Percentiles rank a stretch among this genome's conserved stretches.
Evolutionary conservation across 2,888 invertebrate genomes (phyloP).

Genomic region (Chloromyia formosa): DNA sequence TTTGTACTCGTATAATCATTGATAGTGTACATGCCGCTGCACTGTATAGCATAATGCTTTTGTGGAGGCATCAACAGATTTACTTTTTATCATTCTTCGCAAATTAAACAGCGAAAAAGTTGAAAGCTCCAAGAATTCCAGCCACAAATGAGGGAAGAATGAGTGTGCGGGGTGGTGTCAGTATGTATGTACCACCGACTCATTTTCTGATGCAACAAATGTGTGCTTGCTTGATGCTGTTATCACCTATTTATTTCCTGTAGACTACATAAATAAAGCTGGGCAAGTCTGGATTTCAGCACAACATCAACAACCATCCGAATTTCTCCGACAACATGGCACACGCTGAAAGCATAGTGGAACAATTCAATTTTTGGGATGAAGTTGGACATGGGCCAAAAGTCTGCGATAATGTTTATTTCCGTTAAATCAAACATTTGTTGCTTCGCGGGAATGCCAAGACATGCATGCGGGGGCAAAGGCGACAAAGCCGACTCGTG

Average conservation of each 20-base stretch:
- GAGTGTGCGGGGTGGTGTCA: neutral
- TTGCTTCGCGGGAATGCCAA: constrained; percentile 3
- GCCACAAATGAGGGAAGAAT: neutral
- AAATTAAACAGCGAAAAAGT: constrained; percentile 20
- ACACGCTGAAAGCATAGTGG: neutral
- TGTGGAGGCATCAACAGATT: neutral
- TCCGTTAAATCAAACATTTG: constrained; percentile 30
- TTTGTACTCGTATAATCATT: neutral
- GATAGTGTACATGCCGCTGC: too few species aligned
- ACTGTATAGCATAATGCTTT: too few species aligned
- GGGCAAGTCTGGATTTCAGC: neutral
- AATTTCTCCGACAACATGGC: neutral
- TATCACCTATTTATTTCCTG: constrained; percentile 13
- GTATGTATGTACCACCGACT: neutral
- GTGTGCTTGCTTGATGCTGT: constrained; percentile 18
- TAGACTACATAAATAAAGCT: neutral
- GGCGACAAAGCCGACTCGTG: neutral
- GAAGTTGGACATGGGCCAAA: constrained; percentile 22
- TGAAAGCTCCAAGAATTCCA: neutral
- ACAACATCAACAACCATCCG: neutral
- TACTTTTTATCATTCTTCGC: neutral
- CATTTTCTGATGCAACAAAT: constrained; percentile 27
- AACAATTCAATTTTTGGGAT: constrained; percentile 5
- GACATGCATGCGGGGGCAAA: neutral
- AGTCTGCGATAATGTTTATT: neutral